Evolutionary conservation across 2,113 vertebrate genomes (phyloP).

Genomic region (Heterochromis multidens): DNA sequence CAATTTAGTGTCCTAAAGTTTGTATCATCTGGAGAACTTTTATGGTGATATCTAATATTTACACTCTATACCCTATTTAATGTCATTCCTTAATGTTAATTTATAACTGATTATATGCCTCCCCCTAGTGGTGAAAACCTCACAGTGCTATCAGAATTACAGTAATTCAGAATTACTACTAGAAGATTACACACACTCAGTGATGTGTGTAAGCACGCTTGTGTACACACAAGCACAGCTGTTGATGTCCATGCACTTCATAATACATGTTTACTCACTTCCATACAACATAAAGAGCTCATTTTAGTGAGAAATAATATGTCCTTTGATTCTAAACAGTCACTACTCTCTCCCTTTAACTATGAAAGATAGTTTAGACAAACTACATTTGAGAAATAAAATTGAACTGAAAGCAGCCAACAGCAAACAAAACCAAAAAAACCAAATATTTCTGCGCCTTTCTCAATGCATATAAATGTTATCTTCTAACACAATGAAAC

Average conservation of each 20-base stretch:
- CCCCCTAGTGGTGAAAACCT: conserved; percentile 45
- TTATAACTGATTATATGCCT: not conserved
- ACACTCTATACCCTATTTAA: not conserved
- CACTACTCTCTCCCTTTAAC: not conserved
- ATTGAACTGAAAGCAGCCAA: not conserved
- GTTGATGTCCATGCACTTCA: not conserved
- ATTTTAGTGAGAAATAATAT: not conserved
- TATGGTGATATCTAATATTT: no score
- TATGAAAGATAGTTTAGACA: not conserved
- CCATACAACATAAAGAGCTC: not conserved
- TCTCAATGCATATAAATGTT: no score
- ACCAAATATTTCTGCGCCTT: no score
- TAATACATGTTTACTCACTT: not conserved
- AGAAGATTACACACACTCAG: not conserved
- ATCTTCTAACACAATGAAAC: no score
- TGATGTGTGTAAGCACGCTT: not conserved
- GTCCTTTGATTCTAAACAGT: not conserved
- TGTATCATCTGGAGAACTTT: not conserved
- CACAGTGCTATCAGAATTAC: not conserved
- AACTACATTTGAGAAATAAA: not conserved
- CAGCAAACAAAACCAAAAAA: not conserved
- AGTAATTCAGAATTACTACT: not conserved
- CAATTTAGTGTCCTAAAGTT: not conserved
- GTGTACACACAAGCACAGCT: not conserved
- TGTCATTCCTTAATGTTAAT: not conserved